Base-by-base conservation (phyloP, 2,113 vertebrate genomes). In the Scomber scombrus region DNA sequence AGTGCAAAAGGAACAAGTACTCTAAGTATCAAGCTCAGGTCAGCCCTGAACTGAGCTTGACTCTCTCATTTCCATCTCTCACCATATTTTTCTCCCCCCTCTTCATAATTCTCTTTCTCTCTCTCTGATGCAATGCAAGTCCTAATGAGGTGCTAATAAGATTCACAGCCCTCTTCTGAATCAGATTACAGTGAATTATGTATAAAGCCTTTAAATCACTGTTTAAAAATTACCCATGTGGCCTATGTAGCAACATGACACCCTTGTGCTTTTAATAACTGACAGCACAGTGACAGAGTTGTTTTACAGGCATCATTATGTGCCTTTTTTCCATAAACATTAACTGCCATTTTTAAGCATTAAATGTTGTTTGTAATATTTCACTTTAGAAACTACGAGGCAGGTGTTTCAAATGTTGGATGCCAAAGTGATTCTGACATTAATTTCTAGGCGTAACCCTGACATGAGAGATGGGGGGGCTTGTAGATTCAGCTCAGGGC, bases 121-220 rank as follows among this genome's bases (percentile, higher is more conserved):
- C 26, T 14, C 57, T 51, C 45, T 31, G 8, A 34, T 71, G 23
- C 63, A n/a, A 54, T 52, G 40, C n/a, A 71, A 67, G 29, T 55
- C 43, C 49, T 84, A 85, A 87, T 80, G 71, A 88, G 63, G 55
- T 57, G 47, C 52, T 79, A 75, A 86, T 83, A 57, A 89, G 62
- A 86, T 72, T 75, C 54, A 50, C 18, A 46, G 50, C 50, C 62
- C 63, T 80, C 51, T 34, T 71, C 60, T 80, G 72, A 73, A 75
- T 64, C 71, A 77, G 65, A 84, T 85, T 71, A 80, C 15, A 71
- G 15, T 82, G 67, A 86, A 81, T 85, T 81, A 76, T 84, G 63
- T 57, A 88, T 82, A 65, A 84, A 78, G 72, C 50, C 52, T 81
- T 74, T 64, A 84, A 77, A 80, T 80, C 81, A 71, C 50, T 65